Base-by-base conservation (phyloP, 2,797 vertebrate species). In the Dryobates pubescens region DNA sequence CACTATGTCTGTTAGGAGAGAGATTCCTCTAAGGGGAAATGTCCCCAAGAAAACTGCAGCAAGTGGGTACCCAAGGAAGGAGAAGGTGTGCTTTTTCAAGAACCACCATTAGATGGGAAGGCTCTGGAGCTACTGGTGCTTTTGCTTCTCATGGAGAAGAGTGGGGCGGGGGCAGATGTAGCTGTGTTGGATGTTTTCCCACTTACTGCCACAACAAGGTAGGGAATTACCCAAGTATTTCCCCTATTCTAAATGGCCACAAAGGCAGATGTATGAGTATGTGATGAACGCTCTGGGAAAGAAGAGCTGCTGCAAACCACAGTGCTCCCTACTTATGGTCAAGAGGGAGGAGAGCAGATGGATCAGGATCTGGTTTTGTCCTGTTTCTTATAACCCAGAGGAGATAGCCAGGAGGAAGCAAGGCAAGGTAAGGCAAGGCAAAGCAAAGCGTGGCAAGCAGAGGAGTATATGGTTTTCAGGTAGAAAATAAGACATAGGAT, bases 191-290 rank as follows among this genome's bases (percentile, higher is more conserved):
- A 59, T 29, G 2, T 41, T 85, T 89, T 85, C 85, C 59, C 41
- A 51, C n/a, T 49, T 49, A 70, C 22, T 65, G 65, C 22, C 65
- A n/a, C 80, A 77, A 87, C 0, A 3, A 77, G 53, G 49, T 8
- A 87, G 87, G 79, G 91, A 54, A 94, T 85, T 92, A 74, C 79
- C 82, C 72, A 57, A 49, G 72, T 89, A 71, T 54, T 91, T 93
- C 63, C 85, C 79, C 85, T 77, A 1, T 75, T 88, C 63, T 81
- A 51, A 85, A 69, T 27, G 26, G 47, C 63, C 62, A 43, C 0
- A 2, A 72, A 74, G 47, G 59, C 36, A 82, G 65, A 54, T 68
- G 20, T 38, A 59, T 0, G 1, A 75, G 61, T 49, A 58, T 82
- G 9, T 30, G 47, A 68, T 47, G 30, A 74, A 51, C 18, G 59